phyloP scores from a whole-genome alignment of 1,140 invertebrate species.

The Drosophila sp. region DNA sequence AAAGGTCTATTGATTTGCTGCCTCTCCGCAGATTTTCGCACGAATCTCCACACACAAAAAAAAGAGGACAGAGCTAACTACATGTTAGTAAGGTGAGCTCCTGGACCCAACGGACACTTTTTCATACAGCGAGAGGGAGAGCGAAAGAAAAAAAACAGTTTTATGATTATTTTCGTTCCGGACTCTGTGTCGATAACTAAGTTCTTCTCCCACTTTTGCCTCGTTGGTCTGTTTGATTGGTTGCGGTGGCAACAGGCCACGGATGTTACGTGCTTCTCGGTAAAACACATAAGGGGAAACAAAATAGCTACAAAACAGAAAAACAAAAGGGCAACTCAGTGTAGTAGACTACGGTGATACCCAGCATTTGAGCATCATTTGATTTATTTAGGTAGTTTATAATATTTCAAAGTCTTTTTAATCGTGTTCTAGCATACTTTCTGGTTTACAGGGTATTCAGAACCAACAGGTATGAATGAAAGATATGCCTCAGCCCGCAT shows the following conservation, averaged over 20 bases:
- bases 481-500: slow-evolving; percentile 35
- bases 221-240: slow-evolving; percentile 46
- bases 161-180: slow-evolving; percentile 31
- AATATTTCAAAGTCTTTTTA: too few relatives aligned
- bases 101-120: slow-evolving; percentile 41
- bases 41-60: neutral
- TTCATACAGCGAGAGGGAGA: slow-evolving; percentile 8
- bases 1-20: slow-evolving; percentile 48
- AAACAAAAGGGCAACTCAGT: neutral
- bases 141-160: slow-evolving; percentile 18
- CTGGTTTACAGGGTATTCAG: neutral
- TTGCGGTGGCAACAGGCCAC: slow-evolving; percentile 67
- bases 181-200: slow-evolving; percentile 6
- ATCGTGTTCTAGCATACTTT: neutral
- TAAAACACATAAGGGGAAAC: slow-evolving; percentile 33
- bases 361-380: neutral
- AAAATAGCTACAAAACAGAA: neutral
- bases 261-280: slow-evolving; percentile 52
- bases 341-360: slow-evolving; percentile 1
- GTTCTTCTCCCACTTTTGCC: slow-evolving; percentile 9
- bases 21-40: slow-evolving; percentile 50
- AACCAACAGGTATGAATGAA: slow-evolving; percentile 32
- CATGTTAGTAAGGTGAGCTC: slow-evolving; percentile 34
- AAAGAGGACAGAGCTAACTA: neutral
- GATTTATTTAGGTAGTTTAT: too few relatives aligned